These are phyloP conservation scores for Chymomyza caudatula DNA, from an alignment of 2,888 invertebrate species.

Conservation along the genomic window DNA sequence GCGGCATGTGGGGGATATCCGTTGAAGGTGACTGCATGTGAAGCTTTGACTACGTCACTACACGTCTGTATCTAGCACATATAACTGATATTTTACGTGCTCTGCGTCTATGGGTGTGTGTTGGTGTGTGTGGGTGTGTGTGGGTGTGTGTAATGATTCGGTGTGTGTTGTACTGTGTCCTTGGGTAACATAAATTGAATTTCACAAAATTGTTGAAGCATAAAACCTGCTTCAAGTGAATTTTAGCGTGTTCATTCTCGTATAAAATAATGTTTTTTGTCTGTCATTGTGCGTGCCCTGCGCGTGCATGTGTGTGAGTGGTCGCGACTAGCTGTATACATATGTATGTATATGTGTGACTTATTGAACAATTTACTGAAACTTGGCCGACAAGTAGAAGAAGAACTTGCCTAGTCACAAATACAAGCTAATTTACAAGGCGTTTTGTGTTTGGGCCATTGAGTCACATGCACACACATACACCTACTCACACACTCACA, in stretches of 20 bases:
- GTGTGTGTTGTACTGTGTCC: constrained; percentile 67
- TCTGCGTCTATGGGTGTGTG: constrained; percentile 37
- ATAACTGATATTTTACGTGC: constrained; percentile 71
- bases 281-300: constrained; percentile 52
- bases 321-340: neutral
- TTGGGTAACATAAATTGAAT: constrained; percentile 75
- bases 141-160: constrained; percentile 67
- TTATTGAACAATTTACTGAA: constrained; percentile 61
- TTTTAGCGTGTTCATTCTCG: constrained; percentile 69
- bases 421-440: constrained; percentile 66
- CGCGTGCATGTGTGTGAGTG: neutral
- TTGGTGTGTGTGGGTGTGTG: too few species aligned
- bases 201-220: constrained; percentile 76
- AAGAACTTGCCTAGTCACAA: constrained; percentile 49
- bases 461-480: constrained; percentile 42
- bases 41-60: constrained; percentile 66
- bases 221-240: constrained; percentile 75
- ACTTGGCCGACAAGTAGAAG: constrained; percentile 34
- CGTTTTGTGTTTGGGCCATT: constrained; percentile 57
- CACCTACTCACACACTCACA: neutral
- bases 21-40: constrained; percentile 48
- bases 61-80: constrained; percentile 48
- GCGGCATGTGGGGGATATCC: neutral
- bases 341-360: constrained; percentile 18
- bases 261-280: constrained; percentile 69